Evolutionary conservation across 2,797 vertebrate species (phyloP), one percentile per base, ranked within the genome.

Genomic region (Staurois parvus): DNA sequence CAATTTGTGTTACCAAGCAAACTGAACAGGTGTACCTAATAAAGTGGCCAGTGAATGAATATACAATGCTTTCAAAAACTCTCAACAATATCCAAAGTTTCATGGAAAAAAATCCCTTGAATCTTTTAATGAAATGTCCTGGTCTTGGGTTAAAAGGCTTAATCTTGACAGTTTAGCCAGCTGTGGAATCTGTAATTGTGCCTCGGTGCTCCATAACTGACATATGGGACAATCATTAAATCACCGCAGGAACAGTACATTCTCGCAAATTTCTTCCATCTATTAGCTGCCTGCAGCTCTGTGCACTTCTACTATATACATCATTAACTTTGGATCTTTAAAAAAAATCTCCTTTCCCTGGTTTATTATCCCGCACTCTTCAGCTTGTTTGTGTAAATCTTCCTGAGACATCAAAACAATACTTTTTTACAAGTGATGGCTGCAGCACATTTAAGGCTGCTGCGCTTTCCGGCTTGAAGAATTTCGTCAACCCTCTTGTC

Each of bases 171-270:
- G 76, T 83, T 69, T 72, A 88, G 85, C 86, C 87, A 66, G 40
- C 4, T 34, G 78, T 76, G 1, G 11, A 81, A 78, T 32, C 76
- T 2, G 59, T 42, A 15, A 85, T 56, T 29, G 79, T 85, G 85
- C 79, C 74, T 72, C 72, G 66, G 91, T 85, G 90, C 91, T 94
- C 93, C 86, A 86, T 88, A 90, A 88, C 89, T 87, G 88, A 93
- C 93, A 93, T 88, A 87, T 92, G 88, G 87, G 91, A 90, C 91
- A 88, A 90, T 91, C 93, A 91, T 94, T 91, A 93, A 92, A 91
- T 91, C 91, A 84, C 92, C 83, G 89, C 91, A 64, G 77, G 93
- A 90, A 88, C 87, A 89, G 90, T 89, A 88, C 72, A 81, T 91
- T 92, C 91, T 90, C 86, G 84, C 88, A 88, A 91, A 93, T 89